Evolutionary conservation across 2,888 invertebrate species (phyloP).

Genomic region (Chrysolina americana): DNA sequence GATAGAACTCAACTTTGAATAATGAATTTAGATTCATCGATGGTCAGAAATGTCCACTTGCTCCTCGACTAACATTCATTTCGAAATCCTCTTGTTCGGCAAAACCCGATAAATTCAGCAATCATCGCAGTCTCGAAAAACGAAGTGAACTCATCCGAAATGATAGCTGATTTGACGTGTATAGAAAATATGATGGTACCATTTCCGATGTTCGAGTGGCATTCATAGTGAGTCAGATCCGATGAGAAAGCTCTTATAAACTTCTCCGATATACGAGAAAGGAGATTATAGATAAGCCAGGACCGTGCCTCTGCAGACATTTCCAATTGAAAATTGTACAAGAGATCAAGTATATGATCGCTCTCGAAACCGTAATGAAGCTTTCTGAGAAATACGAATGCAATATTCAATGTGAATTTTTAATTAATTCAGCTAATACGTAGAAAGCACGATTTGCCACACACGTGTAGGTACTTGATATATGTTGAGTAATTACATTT

Average conservation of each 20-base stretch:
- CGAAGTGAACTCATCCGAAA: constrained; percentile 23
- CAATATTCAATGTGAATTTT: neutral
- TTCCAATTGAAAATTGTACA: constrained; percentile 17
- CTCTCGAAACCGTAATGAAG: constrained; percentile 13
- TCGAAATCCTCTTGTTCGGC: constrained; percentile 18
- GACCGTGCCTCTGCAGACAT: constrained; percentile 24
- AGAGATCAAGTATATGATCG: constrained; percentile 13
- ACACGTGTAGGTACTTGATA: no score
- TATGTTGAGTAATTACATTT: no score
- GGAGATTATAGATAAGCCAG: constrained; percentile 25
- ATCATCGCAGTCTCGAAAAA: constrained; percentile 30
- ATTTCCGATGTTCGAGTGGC: constrained; percentile 32
- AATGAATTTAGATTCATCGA: no score
- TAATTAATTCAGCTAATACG: neutral
- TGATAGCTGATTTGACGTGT: constrained; percentile 22
- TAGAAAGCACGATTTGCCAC: neutral
- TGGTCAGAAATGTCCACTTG: no score
- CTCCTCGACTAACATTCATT: no score
- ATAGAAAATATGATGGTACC: constrained; percentile 26
- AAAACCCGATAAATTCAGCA: constrained; percentile 26
- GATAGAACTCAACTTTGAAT: no score
- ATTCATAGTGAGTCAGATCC: constrained; percentile 9
- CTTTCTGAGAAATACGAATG: neutral
- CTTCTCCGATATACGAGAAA: constrained; percentile 21
- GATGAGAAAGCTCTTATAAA: constrained; percentile 20